A percentile compares a stretch with the other conserved stretches of the same genome.
Evolutionary conservation across 2,113 vertebrate genomes (phyloP).

Genomic region (Catharus minimus): DNA sequence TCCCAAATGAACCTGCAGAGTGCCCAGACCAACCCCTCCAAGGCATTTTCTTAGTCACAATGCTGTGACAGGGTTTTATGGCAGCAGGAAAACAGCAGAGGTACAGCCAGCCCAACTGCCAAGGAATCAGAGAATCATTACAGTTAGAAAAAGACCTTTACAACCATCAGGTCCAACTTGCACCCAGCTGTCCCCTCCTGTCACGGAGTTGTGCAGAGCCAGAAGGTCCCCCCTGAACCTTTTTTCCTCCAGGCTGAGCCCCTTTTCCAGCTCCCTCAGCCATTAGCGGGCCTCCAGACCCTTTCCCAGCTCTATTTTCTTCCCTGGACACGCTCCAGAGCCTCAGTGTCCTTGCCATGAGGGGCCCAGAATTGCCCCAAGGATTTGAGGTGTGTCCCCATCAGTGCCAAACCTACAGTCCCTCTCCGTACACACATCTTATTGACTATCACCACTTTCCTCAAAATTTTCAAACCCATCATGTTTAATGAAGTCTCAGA

Average conservation of each 20-base stretch:
- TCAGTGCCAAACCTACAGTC: background rate
- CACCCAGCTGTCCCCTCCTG: accelerated
- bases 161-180: background rate
- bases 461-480: background rate
- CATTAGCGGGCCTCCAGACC: background rate
- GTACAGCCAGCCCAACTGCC: accelerated
- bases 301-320: background rate
- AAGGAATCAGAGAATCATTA: background rate
- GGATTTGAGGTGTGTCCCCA: background rate
- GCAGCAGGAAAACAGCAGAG: background rate
- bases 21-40: background rate
- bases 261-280: background rate
- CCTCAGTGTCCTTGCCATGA: background rate
- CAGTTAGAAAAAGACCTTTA: background rate
- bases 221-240: background rate
- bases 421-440: background rate
- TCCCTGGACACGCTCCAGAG: background rate
- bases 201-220: background rate
- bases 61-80: background rate
- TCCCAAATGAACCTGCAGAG: background rate
- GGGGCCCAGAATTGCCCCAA: background rate
- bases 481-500: background rate
- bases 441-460: background rate
- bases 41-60: background rate
- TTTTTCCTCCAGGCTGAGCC: background rate